These are phyloP conservation scores for Eidolon dupreanum DNA, from an alignment of 2,797 vertebrate genomes.

Conservation along the genomic window DNA sequence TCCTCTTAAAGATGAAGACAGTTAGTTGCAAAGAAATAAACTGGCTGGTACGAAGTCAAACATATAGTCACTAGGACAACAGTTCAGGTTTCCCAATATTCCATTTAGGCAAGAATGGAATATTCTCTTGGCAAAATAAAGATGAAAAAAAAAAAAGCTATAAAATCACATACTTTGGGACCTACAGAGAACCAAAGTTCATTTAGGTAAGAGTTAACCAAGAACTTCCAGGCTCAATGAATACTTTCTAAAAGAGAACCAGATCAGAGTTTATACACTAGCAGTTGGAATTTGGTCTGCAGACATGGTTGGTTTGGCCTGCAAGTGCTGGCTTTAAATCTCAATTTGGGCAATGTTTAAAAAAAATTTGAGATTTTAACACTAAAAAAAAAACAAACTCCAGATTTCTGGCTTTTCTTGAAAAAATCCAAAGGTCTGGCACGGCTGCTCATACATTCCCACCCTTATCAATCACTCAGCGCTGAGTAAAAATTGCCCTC, in stretches of 20 bases:
- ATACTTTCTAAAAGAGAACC: not conserved
- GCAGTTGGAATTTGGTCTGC: not conserved
- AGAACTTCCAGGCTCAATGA: not conserved
- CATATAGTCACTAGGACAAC: not conserved
- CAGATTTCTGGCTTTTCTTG: constrained; percentile 15
- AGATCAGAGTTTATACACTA: not conserved
- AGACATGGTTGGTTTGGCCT: not conserved
- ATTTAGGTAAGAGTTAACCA: not conserved
- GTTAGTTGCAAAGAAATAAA: not conserved
- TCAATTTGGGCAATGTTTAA: not conserved
- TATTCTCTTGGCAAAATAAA: constrained; percentile 32
- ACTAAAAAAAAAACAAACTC: not conserved
- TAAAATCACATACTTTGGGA: not conserved
- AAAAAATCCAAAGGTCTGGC: not conserved
- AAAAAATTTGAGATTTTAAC: not conserved
- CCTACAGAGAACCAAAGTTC: not conserved
- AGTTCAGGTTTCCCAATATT: not conserved
- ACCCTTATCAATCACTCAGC: not conserved
- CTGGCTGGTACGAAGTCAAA: not conserved
- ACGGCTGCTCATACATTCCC: not conserved
- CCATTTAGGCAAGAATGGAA: not conserved
- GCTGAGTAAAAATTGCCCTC: not conserved
- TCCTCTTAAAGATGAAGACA: not conserved
- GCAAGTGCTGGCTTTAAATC: not conserved
- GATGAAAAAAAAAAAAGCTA: not conserved